These are phyloP conservation scores for Ficedula albicollis DNA, from an alignment of 2,797 vertebrate species.

Conservation along the genomic window DNA sequence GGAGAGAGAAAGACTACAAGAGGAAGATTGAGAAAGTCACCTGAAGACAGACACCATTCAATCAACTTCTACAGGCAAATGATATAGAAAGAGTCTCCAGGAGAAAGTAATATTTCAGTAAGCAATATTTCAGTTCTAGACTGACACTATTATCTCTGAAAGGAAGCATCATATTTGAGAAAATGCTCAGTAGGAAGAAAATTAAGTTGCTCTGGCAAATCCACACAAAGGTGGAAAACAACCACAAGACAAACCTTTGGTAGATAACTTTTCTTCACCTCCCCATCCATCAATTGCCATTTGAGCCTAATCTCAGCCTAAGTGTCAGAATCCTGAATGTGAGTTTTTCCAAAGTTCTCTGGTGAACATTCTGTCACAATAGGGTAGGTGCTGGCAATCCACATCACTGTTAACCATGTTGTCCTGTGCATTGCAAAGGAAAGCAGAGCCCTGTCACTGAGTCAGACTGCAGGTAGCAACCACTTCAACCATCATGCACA, in stretches of 20 bases:
- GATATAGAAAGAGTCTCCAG: neutral
- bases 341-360: conserved; percentile 60
- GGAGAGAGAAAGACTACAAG: neutral
- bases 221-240: neutral
- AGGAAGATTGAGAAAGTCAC: neutral
- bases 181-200: neutral
- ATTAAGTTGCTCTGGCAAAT: conserved; percentile 25
- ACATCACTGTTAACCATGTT: neutral
- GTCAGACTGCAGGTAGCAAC: neutral
- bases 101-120: conserved; percentile 26
- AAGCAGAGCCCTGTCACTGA: neutral
- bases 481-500: neutral
- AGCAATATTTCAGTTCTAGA: conserved; percentile 76
- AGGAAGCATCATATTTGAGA: neutral
- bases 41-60: conserved; percentile 6
- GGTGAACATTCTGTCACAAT: conserved; percentile 1
- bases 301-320: conserved; percentile 55
- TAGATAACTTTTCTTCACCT: conserved; percentile 51
- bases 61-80: neutral
- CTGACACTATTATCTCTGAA: conserved; percentile 27
- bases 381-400: neutral
- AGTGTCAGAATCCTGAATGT: conserved; percentile 59
- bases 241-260: conserved; percentile 7
- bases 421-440: neutral
- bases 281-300: conserved; percentile 41